phyloP scores from a whole-genome alignment of 2,888 invertebrate genomes.

The Brenthis hecate region DNA sequence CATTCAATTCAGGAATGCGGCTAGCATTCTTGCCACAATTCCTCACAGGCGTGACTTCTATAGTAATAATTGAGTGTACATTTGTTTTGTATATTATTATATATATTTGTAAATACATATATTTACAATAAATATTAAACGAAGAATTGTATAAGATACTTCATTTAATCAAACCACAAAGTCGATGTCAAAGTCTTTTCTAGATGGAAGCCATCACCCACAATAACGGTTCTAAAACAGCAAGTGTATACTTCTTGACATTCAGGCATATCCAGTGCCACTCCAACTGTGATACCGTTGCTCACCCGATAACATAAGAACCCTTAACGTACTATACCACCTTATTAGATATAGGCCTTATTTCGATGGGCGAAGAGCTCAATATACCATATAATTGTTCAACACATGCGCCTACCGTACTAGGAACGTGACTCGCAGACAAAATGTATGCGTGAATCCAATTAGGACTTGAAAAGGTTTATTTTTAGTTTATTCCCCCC shows the following conservation, averaged over 20 bases:
- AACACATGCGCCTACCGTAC: constrained; percentile 31
- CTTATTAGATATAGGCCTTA: constrained; percentile 37
- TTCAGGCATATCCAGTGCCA: constrained; percentile 39
- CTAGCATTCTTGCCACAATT: no score
- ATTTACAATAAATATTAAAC: no score
- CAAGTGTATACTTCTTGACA: constrained; percentile 39
- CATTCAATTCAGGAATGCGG: no score
- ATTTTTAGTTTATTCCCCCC: constrained; percentile 33
- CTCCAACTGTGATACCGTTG: constrained; percentile 39
- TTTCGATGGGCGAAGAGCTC: constrained; percentile 6
- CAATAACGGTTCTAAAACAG: constrained; percentile 32
- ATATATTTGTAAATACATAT: no score
- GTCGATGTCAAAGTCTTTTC: constrained; percentile 18
- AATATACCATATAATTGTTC: constrained; percentile 13
- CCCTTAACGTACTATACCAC: constrained; percentile 33
- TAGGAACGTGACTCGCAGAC: constrained; percentile 35
- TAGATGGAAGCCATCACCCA: constrained; percentile 28
- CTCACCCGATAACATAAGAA: constrained; percentile 38
- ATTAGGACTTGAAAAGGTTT: constrained; percentile 36
- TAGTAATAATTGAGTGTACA: no score
- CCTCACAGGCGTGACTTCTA: no score
- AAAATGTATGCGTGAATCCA: constrained; percentile 39
- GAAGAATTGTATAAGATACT: no score
- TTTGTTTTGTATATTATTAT: no score
- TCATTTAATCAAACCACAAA: not conserved